Percentiles rank a stretch among this genome's conserved stretches.
Evolutionary conservation across 2,888 invertebrate genomes (phyloP).

Genomic region (Cloeon dipterum): DNA sequence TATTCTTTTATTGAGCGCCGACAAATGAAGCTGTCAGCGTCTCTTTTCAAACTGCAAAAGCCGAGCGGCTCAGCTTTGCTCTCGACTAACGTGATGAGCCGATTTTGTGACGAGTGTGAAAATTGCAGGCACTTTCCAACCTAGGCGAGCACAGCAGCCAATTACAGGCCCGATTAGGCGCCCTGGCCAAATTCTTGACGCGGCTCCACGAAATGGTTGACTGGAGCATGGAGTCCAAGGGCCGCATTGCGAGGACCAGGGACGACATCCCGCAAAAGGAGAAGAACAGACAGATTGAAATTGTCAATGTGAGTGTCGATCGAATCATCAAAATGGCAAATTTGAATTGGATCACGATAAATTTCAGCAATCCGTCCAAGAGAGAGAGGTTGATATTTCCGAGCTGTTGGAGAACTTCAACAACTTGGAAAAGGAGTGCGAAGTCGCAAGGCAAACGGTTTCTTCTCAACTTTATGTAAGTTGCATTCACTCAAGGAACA

Average conservation of each 20-base stretch:
- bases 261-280: slow-evolving; percentile 21
- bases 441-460: slow-evolving; percentile 21
- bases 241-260: slow-evolving; percentile 19
- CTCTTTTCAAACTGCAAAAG: too few species aligned
- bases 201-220: slow-evolving; percentile 29
- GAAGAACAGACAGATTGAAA: slow-evolving; percentile 18
- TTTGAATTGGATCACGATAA: background rate
- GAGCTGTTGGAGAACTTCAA: slow-evolving; percentile 38
- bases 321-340: too few species aligned
- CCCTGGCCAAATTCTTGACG: slow-evolving; percentile 27
- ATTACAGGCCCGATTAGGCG: slow-evolving; percentile 28
- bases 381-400: slow-evolving; percentile 32
- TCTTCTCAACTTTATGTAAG: slow-evolving; percentile 23
- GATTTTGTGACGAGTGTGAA: too few species aligned
- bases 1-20: too few species aligned
- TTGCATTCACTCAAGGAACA: slow-evolving; percentile 9
- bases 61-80: too few species aligned
- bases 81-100: too few species aligned
- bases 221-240: slow-evolving; percentile 27
- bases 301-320: slow-evolving; percentile 22
- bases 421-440: slow-evolving; percentile 31
- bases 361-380: slow-evolving; percentile 18
- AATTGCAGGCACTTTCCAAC: slow-evolving; percentile 20
- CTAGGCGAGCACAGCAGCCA: slow-evolving; percentile 28
- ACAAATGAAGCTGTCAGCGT: too few species aligned